Conservation (phyloP, 2,113 vertebrate genomes). For the Gallinago media region DNA sequence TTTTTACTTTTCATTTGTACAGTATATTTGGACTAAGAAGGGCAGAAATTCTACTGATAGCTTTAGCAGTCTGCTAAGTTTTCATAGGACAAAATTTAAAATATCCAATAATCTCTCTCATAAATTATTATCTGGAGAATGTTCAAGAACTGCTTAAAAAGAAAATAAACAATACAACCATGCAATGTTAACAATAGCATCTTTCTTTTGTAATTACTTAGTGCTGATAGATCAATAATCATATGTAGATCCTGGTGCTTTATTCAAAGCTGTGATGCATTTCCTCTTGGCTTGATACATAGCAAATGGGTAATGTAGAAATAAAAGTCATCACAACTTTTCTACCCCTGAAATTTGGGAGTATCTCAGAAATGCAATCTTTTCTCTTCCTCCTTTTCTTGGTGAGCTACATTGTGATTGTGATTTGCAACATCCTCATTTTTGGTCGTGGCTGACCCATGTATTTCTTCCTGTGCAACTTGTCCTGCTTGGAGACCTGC, state of each 20-base stretch:
- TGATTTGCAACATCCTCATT: background rate
- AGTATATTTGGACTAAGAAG: background rate
- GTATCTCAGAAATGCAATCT: background rate
- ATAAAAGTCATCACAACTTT: background rate
- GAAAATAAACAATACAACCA: background rate
- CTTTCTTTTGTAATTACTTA: background rate
- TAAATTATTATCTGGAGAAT: background rate
- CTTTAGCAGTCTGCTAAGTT: background rate
- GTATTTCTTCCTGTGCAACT: background rate
- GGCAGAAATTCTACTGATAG: background rate
- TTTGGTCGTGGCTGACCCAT: background rate
- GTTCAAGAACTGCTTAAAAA: background rate
- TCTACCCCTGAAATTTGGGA: background rate
- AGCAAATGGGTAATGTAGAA: background rate
- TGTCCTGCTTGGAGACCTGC: background rate
- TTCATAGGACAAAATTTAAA: background rate
- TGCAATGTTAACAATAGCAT: background rate
- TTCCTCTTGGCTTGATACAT: background rate
- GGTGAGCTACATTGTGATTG: background rate
- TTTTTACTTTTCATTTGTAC: background rate
- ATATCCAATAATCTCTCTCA: background rate
- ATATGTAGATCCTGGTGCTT: background rate
- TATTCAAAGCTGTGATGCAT: background rate
- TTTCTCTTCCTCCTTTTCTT: background rate
- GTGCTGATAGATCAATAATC: background rate